phyloP scores from a whole-genome alignment of 2,797 vertebrate genomes.

The Glossophaga mutica region DNA sequence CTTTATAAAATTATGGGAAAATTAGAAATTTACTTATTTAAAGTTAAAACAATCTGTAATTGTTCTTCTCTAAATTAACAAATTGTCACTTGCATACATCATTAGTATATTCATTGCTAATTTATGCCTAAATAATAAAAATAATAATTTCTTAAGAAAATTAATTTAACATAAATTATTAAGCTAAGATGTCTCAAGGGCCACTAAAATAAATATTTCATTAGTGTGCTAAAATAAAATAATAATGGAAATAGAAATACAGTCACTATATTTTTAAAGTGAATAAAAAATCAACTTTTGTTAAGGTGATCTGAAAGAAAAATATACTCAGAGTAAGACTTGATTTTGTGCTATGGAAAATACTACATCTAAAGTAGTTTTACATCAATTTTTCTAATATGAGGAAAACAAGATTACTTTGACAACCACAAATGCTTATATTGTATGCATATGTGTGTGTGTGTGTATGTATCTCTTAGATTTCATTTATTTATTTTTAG shows the following conservation, averaged over 20 bases:
- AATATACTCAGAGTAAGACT: background rate
- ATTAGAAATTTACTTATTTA: background rate
- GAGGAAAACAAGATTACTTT: background rate
- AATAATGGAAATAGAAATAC: constrained; percentile 12
- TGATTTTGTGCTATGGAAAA: background rate
- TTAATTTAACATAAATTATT: constrained; percentile 40
- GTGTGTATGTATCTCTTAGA: no score
- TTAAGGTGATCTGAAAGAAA: background rate
- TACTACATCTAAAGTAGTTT: background rate
- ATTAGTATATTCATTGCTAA: constrained; percentile 1
- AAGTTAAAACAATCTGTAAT: background rate
- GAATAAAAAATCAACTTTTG: background rate
- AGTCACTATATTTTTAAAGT: background rate
- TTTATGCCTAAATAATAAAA: constrained; percentile 41
- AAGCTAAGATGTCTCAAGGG: background rate
- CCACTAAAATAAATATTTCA: constrained; percentile 30
- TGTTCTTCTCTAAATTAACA: background rate
- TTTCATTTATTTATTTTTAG: no score
- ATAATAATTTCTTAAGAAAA: constrained; percentile 30
- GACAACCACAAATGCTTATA: background rate
- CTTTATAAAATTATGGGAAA: background rate
- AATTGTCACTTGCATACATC: background rate
- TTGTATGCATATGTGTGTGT: background rate
- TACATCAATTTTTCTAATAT: background rate
- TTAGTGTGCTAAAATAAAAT: constrained; percentile 28